Base-by-base conservation (phyloP, 2,888 invertebrate genomes). In the Torymus tubicola region DNA sequence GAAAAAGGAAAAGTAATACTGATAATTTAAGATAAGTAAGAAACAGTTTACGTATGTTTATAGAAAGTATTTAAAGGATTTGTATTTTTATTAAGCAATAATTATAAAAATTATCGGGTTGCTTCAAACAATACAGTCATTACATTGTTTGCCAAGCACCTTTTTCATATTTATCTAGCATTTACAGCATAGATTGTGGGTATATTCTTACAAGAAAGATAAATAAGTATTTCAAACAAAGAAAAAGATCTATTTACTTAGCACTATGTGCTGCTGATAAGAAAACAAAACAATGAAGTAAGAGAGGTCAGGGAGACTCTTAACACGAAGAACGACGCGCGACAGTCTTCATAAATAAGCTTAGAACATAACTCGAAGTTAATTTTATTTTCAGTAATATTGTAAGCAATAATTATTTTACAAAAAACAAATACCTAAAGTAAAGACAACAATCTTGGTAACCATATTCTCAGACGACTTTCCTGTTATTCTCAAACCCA, bases 211-310 rank as follows among this genome's bases (percentile, higher is more conserved):
- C 52, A 65, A 57, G 24, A 16, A 21, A 65, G 64, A 71, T 70
- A 78, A 71, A 61, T 64, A 70, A 63, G 42, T 31, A 72, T 24
- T 14, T 67, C 42, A 78, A 78, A 65, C 58, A 71, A 65, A 42
- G 42, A 42, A 42, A 60, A 31, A 71, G 64, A 77, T 77, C 63
- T 77, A 57, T 77, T 71, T 64, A 31, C 58, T 13, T 57, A 71
- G 16, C 12, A 24, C 18, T 64, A 58, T 50, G 24, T 11, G 10
- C 53, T 2, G 18, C 14, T 65, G 71, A 78, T 78, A 78, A 71
- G 65, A 71, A 78, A 57, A 60, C 12, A 65, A 71, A 77, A 58
- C 55, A 70, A 64, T 31, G 63, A 52, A 68, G 11, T 14, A 31
- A 11, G 21, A 12, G 18, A 53, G 68, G 16, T 13, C 42, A 42